Evolutionary conservation across 1,140 invertebrate species (phyloP).

Genomic region (Drosophila ananassae): DNA sequence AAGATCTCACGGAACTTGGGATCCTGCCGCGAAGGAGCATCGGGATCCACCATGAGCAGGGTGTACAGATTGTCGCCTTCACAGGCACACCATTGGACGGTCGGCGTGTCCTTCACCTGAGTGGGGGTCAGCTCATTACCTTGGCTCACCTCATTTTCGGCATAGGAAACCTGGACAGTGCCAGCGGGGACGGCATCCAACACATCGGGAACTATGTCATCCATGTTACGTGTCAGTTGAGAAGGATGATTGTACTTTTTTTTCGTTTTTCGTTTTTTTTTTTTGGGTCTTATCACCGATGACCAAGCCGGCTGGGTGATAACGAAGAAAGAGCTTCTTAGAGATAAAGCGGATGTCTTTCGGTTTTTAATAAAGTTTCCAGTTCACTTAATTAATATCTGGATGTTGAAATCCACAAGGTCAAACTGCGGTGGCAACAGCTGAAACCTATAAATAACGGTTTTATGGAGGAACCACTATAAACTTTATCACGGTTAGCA

Average conservation of each 20-base stretch:
- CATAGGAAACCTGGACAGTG: slow-evolving; percentile 86
- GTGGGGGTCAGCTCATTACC: slow-evolving; percentile 92
- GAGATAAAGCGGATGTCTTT: slow-evolving; percentile 29
- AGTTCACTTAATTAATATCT: slow-evolving; percentile 76
- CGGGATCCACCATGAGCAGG: slow-evolving; percentile 94
- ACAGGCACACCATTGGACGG: slow-evolving; percentile 87
- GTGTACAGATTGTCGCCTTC: slow-evolving; percentile 87
- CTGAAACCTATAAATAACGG: slow-evolving; percentile 40
- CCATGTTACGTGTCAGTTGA: slow-evolving; percentile 36
- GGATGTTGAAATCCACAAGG: slow-evolving; percentile 27
- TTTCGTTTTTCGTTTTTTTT: slow-evolving; percentile 9
- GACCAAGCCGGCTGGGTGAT: slow-evolving; percentile 37
- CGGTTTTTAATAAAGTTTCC: slow-evolving; percentile 32
- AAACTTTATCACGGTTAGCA: slow-evolving; percentile 42
- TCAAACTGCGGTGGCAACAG: slow-evolving; percentile 42
- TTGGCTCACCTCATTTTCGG: slow-evolving; percentile 86
- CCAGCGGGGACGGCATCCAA: slow-evolving; percentile 84
- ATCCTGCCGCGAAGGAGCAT: slow-evolving; percentile 92
- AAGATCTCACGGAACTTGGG: slow-evolving; percentile 93
- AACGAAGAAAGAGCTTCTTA: slow-evolving; percentile 31
- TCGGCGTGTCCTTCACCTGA: slow-evolving; percentile 88
- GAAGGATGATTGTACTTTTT: slow-evolving; percentile 30
- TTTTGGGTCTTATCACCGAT: slow-evolving; percentile 50
- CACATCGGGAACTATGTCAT: slow-evolving; percentile 86
- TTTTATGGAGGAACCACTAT: slow-evolving; percentile 29